These are phyloP conservation scores for Metallyticus violacea DNA, from an alignment of 2,888 invertebrate genomes.

Conservation along the genomic window DNA sequence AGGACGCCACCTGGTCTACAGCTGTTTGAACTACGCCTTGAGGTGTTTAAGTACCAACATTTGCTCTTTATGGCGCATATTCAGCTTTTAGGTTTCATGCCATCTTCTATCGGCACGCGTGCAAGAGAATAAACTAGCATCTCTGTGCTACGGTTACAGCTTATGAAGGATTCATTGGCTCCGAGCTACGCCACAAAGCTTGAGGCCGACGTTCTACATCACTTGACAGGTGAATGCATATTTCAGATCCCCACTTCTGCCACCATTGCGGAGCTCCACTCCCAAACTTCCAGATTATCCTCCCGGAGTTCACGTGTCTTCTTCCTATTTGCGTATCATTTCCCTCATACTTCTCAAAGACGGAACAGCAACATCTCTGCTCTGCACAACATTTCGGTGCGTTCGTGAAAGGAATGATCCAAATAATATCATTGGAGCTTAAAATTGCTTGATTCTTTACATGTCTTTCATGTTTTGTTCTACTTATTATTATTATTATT, in stretches of 20 bases:
- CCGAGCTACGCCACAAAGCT: not conserved
- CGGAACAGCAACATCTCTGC: not conserved
- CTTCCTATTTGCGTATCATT: not conserved
- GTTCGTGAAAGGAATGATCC: no score
- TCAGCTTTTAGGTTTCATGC: no score
- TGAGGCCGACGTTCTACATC: slow-evolving; percentile 12
- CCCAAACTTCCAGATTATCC: not conserved
- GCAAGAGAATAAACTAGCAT: not conserved
- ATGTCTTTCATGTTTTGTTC: no score
- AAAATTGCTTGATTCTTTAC: no score
- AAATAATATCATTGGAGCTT: no score
- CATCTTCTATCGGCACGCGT: no score
- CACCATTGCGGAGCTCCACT: not conserved
- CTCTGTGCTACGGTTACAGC: slow-evolving; percentile 15
- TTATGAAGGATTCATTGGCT: slow-evolving; percentile 33
- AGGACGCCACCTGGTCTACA: no score
- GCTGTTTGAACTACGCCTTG: no score
- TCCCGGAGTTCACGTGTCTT: not conserved
- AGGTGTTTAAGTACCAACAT: no score
- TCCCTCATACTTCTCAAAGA: not conserved
- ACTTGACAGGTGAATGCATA: slow-evolving; percentile 32
- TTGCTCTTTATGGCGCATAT: no score
- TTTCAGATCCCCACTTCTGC: slow-evolving; percentile 23
- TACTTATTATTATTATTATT: no score
- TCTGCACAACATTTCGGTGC: not conserved